Base-by-base conservation (phyloP, 2,888 invertebrate genomes). In the Diaphora mendica region DNA sequence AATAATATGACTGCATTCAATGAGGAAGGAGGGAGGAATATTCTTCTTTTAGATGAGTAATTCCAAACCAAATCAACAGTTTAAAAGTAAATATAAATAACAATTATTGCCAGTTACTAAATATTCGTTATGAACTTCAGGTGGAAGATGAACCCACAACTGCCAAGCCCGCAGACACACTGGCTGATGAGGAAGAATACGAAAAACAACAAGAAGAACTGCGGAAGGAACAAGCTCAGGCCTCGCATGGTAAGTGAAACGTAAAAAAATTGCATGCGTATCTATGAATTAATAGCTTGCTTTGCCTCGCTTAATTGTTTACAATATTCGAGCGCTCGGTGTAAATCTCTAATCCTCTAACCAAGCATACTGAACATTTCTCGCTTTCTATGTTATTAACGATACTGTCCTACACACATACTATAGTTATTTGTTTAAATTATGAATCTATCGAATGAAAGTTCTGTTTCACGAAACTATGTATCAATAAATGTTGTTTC, bases 131-230 rank as follows among this genome's bases (percentile, higher is more conserved):
- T 64, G 64, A 33, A 30, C 42, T 33, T 48, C 68, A 91, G 93
- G 91, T 94, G n/a, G 95, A 94, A 86, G 95, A 94, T 48, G 91
- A 91, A 65, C 77, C 87, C 0, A 89, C 91, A 0, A 87, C 90
- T 0, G 91, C 91, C 59, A 90, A 89, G 67, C 93, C 94, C 0
- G 87, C 91, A 44, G 92, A 95, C 79, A 92, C 94, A 0, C 79
- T 95, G 48, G 93, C 91, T 3, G 95, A 95, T 23, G 95, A 95
- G 77, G 95, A 95, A 72, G 94, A 93, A 80, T 95, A 95, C 72
- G 95, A 95, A 72, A 92, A 89, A 75, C 89, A 89, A 9, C 95
- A 95, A 77, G 94, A 94, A 75, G 91, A 93, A 73, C 79, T 93
- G 39, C 90, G 92, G 7, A 88, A 87, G 48, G 91, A 94, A 79